Evolutionary conservation across 2,888 invertebrate genomes (phyloP).

Genomic region (Coecobrya sp.): DNA sequence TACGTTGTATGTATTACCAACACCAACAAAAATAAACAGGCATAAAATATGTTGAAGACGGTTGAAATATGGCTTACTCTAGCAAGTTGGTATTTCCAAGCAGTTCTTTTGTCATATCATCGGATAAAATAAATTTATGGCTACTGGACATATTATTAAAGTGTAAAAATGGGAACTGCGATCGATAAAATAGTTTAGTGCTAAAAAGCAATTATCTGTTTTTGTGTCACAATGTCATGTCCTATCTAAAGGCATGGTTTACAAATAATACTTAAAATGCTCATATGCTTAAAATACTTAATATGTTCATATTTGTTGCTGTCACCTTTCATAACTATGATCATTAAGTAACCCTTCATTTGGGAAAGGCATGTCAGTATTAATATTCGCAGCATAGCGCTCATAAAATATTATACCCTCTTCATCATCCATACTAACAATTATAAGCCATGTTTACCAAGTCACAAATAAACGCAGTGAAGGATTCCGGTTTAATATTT

Average conservation of each 20-base stretch:
- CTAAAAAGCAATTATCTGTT: slow-evolving; percentile 26
- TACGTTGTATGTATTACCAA: not conserved
- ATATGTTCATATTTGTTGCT: not conserved
- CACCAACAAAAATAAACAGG: not conserved
- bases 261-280: not conserved
- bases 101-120: not conserved
- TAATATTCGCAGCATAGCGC: no score
- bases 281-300: no score
- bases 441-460: slow-evolving; percentile 46
- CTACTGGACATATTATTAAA: not conserved
- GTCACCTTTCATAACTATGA: not conserved
- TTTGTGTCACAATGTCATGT: not conserved
- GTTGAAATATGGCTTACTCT: not conserved
- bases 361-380: no score
- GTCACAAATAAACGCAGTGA: slow-evolving; percentile 24
- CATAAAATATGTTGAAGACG: not conserved
- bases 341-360: not conserved
- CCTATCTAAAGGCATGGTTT: not conserved
- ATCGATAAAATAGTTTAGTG: not conserved
- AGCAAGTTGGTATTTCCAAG: not conserved
- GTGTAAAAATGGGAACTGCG: not conserved
- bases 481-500: slow-evolving; percentile 60
- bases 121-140: not conserved
- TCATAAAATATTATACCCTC: no score
- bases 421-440: not conserved